phyloP scores from a whole-genome alignment of 2,113 vertebrate species.

The Pitta sordida region DNA sequence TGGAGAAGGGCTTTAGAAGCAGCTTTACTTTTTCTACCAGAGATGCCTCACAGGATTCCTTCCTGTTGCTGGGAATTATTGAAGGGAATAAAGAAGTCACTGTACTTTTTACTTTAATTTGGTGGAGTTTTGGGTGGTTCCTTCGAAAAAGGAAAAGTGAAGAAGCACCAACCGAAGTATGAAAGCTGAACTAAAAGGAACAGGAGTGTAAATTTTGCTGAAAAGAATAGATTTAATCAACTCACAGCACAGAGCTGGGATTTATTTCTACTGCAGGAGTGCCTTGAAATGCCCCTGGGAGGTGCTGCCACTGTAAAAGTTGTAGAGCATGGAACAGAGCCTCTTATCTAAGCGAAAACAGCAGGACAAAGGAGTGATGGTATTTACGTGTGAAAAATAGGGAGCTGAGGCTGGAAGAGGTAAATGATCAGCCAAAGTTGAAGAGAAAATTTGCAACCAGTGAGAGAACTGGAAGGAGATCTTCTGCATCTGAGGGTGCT shows the following conservation, averaged over 20 bases:
- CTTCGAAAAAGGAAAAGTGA: background rate
- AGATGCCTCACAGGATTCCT: slow-evolving; percentile 47
- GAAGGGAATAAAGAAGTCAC: slow-evolving; percentile 41
- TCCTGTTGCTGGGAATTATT: slow-evolving; percentile 55
- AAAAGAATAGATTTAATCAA: background rate
- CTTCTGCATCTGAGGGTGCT: background rate
- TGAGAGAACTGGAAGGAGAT: background rate
- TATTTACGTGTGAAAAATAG: background rate
- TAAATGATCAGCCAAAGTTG: background rate
- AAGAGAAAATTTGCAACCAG: background rate
- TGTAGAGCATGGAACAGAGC: background rate
- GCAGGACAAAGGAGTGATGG: rapidly evolving
- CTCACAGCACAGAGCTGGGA: background rate
- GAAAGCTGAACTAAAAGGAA: background rate
- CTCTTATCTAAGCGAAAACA: background rate
- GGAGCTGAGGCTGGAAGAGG: background rate
- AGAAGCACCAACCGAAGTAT: background rate
- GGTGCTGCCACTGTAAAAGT: rapidly evolving
- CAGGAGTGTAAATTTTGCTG: background rate
- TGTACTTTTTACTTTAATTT: background rate
- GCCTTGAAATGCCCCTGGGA: background rate
- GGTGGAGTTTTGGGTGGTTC: background rate
- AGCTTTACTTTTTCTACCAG: slow-evolving; percentile 64
- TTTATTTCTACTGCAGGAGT: background rate
- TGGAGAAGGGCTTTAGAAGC: slow-evolving; percentile 40